These are phyloP conservation scores for Nothoprocta perdicaria DNA, from an alignment of 2,113 vertebrate genomes.

Conservation along the genomic window DNA sequence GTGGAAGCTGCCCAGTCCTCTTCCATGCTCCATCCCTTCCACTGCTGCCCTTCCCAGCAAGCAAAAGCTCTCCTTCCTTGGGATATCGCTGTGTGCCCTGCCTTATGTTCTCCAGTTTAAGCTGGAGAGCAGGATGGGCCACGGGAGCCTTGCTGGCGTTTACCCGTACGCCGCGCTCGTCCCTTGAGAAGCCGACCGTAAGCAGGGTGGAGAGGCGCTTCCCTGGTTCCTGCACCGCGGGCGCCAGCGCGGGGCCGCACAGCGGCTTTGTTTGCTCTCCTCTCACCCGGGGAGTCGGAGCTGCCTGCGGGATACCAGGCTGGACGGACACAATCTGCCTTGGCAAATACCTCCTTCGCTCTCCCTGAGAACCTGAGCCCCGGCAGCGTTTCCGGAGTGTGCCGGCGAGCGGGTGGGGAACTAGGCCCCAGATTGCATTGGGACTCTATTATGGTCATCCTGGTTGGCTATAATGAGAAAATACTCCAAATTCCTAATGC, in stretches of 20 bases:
- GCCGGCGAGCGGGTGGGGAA: constrained; percentile 40
- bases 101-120: background rate
- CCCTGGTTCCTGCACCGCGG: background rate
- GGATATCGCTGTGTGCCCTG: background rate
- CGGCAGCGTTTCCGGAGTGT: background rate
- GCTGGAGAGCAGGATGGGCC: background rate
- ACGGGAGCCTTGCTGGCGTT: background rate
- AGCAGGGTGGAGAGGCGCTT: background rate
- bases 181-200: background rate
- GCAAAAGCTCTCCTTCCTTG: background rate
- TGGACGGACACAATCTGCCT: background rate
- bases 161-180: background rate
- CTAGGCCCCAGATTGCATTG: constrained; percentile 7
- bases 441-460: constrained; percentile 31
- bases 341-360: background rate
- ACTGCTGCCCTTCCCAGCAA: background rate
- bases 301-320: constrained; percentile 7
- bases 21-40: background rate
- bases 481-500: constrained; percentile 55
- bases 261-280: constrained; percentile 43
- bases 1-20: background rate
- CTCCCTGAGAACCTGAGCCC: background rate
- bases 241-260: background rate
- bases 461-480: constrained; percentile 62
- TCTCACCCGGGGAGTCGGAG: constrained; percentile 5